A percentile compares a stretch with the other conserved stretches of the same genome.
phyloP scores from a whole-genome alignment of 2,797 vertebrate genomes.

The Prionace glauca region DNA sequence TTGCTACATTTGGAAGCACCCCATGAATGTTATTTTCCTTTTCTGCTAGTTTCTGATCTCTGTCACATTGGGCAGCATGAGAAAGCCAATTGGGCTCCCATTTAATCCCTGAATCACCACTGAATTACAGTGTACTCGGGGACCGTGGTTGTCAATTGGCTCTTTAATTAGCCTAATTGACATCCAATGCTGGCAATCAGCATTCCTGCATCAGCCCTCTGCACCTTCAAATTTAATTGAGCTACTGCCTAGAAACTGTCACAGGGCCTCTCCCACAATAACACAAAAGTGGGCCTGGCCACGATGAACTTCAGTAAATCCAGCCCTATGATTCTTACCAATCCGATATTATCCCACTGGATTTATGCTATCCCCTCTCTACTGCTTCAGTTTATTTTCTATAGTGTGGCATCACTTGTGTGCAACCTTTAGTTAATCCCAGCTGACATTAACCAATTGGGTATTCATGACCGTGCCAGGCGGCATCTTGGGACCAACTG shows the following conservation, averaged over 20 bases:
- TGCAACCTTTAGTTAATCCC: neutral
- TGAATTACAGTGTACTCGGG: too few relatives aligned
- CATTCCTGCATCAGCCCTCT: too few relatives aligned
- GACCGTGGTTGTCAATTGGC: too few relatives aligned
- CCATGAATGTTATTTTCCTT: neutral
- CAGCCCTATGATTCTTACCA: neutral
- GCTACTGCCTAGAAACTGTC: too few relatives aligned
- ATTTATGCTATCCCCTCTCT: neutral
- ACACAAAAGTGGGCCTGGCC: too few relatives aligned
- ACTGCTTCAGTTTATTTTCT: neutral
- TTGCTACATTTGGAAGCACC: neutral
- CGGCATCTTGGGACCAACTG: neutral
- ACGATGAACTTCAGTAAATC: too few relatives aligned
- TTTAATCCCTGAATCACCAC: too few relatives aligned
- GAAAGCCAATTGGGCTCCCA: too few relatives aligned
- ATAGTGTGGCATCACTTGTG: neutral
- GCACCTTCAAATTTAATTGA: too few relatives aligned
- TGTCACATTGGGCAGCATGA: neutral
- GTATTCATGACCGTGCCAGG: neutral
- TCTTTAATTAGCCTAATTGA: too few relatives aligned
- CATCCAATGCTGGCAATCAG: too few relatives aligned
- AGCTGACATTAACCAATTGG: neutral
- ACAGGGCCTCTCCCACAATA: too few relatives aligned
- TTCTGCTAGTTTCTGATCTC: neutral
- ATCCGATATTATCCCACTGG: neutral